Base-by-base conservation (phyloP, 2,797 vertebrate genomes). In the Sebastes reedi region DNA sequence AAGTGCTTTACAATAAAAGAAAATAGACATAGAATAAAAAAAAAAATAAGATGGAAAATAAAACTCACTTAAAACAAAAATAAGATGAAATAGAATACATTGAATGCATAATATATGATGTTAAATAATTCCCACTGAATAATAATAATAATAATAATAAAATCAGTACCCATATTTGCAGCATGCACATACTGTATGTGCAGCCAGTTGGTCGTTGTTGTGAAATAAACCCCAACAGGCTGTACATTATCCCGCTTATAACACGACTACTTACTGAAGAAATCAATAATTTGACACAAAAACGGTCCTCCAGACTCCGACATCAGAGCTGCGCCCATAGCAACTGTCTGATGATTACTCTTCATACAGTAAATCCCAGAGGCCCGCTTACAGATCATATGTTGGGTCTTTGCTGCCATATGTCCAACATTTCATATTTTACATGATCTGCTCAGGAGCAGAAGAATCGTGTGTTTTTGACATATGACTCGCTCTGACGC, bases 401-500 rank as follows among this genome's bases (percentile, higher is more conserved):
- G 50, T 52, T 13, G 22, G 72, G 46, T 39, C 59, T 75, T 46
- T 85, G 60, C 82, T 20, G 4, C 79, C 80, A 77, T 85, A 85
- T 88, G 27, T 52, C 50, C 50, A n/a, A 14, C 50, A 9, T 52
- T 52, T 39, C 36, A 39, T 39, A 39, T 39, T 39, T 14, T 39
- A 39, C 0, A 39, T 39, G 36, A 39, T 39, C 36, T 39, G 36
- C 36, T 39, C 36, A 39, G 13, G 36, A 39, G 36, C 36, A 39
- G 36, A 39, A 39, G 36, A 39, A 39, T 39, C 36, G 36, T 39
- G 36, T 39, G 36, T 39, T 39, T 39, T 39, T 39, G 36, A 81
- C 72, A 55, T 83, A 42, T 75, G 82, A 74, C 64, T 89, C 39
- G 6, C 14, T 79, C 77, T 92, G 88, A 90, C 11, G 68, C 1